These are phyloP conservation scores for Phengaris alcon DNA, from an alignment of 2,888 invertebrate genomes.

Conservation along the genomic window DNA sequence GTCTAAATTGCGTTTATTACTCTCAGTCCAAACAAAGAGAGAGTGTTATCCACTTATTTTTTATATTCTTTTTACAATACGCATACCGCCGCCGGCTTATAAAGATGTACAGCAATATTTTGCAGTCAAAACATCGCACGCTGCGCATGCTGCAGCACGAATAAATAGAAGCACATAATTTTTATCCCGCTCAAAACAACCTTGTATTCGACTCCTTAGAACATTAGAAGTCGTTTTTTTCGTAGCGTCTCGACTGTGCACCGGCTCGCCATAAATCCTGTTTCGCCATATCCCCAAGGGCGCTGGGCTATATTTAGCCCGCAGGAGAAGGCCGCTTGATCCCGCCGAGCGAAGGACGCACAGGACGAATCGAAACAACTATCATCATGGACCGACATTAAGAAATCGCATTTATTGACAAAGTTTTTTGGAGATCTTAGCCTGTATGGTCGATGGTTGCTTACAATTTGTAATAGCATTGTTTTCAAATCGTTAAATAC, in stretches of 20 bases:
- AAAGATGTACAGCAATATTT: constrained; percentile 16
- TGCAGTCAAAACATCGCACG: constrained; percentile 9
- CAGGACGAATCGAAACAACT: constrained; percentile 9
- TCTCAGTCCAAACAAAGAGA: neutral
- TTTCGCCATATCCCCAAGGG: constrained; percentile 68
- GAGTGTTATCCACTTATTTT: neutral
- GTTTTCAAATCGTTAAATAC: neutral
- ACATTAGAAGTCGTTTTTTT: constrained; percentile 35
- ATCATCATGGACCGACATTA: neutral
- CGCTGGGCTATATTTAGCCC: constrained; percentile 68
- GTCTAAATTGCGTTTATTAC: neutral
- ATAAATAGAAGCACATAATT: constrained; percentile 24
- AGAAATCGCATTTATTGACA: neutral
- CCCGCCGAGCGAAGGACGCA: constrained; percentile 49
- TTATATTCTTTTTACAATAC: neutral
- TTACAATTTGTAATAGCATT: neutral
- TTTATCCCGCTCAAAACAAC: constrained; percentile 20
- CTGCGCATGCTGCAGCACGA: neutral
- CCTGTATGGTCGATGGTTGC: too few species aligned
- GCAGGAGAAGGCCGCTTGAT: constrained; percentile 61
- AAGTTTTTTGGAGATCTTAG: too few species aligned
- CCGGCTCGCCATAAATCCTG: constrained; percentile 66
- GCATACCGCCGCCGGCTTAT: neutral
- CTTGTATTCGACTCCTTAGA: constrained; percentile 29
- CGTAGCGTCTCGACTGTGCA: constrained; percentile 35